A percentile compares a stretch with the other conserved stretches of the same genome.
Evolutionary conservation across 1,140 invertebrate genomes (phyloP).

Genomic region (Riptortus pedestris): DNA sequence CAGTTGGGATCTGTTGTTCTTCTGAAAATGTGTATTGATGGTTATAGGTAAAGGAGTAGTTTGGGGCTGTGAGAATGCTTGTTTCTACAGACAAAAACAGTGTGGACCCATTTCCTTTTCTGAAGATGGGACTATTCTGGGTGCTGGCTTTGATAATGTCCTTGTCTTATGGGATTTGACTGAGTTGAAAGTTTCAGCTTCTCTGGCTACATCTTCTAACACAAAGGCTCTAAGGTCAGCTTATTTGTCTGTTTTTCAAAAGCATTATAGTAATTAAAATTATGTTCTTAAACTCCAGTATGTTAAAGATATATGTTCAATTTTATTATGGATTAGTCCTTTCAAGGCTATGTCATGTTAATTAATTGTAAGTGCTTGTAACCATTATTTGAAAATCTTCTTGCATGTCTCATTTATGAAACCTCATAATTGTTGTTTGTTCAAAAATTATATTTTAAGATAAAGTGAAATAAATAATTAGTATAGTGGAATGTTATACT

Average conservation of each 20-base stretch:
- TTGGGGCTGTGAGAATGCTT: conserved; percentile 57
- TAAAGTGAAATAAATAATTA: no score
- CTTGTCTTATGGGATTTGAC: conserved; percentile 55
- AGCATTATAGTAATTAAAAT: background rate
- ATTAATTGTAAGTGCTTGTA: no score
- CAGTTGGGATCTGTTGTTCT: no score
- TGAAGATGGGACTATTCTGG: conserved; percentile 63
- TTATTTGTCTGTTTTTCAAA: conserved; percentile 16
- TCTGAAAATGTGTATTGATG: no score
- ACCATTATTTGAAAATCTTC: no score
- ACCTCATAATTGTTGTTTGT: no score
- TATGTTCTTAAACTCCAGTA: conserved; percentile 9
- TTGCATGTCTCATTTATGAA: no score
- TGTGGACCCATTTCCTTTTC: conserved; percentile 53
- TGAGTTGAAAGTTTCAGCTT: conserved; percentile 29
- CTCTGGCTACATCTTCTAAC: conserved; percentile 22
- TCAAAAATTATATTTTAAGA: no score
- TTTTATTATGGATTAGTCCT: no score
- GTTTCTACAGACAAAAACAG: conserved; percentile 49
- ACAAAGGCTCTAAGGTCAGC: conserved; percentile 21
- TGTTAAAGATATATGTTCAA: no score
- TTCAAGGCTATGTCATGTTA: no score
- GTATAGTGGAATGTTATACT: no score
- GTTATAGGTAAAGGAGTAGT: conserved; percentile 40
- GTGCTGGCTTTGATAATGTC: conserved; percentile 54